phyloP scores from a whole-genome alignment of 1,140 invertebrate genomes.

The Ceratosolen fusciceps region DNA sequence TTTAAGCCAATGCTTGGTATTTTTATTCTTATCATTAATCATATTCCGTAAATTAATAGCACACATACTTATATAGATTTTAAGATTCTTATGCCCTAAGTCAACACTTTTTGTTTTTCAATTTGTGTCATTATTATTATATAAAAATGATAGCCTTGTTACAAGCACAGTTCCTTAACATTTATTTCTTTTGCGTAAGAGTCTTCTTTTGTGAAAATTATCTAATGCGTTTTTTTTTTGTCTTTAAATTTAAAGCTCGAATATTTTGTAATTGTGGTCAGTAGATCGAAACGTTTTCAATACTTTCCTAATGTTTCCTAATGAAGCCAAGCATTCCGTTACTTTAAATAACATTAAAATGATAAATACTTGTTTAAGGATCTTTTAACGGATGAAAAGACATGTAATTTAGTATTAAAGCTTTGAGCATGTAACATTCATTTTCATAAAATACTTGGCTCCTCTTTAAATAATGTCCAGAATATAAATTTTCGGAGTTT shows the following conservation, averaged over 20 bases:
- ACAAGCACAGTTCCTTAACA: conserved; percentile 67
- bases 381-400: no score
- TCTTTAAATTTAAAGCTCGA: not conserved
- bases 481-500: no score
- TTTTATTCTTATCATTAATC: not conserved
- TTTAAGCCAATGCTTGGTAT: conserved; percentile 15
- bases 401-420: no score
- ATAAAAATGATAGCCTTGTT: conserved; percentile 57
- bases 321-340: no score
- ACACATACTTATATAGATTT: no score
- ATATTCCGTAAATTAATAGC: not conserved
- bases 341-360: no score
- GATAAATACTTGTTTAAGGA: no score
- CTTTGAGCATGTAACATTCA: no score
- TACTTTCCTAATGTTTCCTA: not conserved
- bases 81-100: not conserved
- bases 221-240: not conserved
- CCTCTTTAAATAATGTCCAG: no score
- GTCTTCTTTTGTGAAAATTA: not conserved
- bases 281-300: not conserved
- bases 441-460: no score
- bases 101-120: not conserved
- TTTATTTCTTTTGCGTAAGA: not conserved
- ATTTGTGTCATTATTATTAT: not conserved
- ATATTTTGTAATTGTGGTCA: not conserved